Evolutionary conservation across 2,888 invertebrate genomes (phyloP), one percentile per base, ranked within the genome.

Genomic region (Drosophila yooni): DNA sequence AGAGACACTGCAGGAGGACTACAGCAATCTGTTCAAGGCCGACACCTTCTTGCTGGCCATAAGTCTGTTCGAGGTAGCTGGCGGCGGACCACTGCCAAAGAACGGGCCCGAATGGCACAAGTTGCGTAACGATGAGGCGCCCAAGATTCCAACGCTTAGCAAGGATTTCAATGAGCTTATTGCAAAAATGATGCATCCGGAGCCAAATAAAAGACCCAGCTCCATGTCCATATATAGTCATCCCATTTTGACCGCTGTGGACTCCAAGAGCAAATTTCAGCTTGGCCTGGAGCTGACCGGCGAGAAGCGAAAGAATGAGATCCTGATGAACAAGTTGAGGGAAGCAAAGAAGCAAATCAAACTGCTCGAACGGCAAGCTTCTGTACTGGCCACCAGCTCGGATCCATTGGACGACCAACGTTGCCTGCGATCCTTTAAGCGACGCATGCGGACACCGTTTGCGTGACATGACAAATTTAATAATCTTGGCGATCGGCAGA

Each of bases 81-180:
- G 97, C 15, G 96, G 96, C 1, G 96, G 96, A 0, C 95, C 97
- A 0, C 91, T 98, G 56, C 98, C 98, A 0, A 98, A 98, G 93
- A 98, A 98, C 92, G 98, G 98, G 0, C 96, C 96, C 0, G 94
- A 95, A 65, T 98, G 98, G 98, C 98, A 98, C 85, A 94, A 95
- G 61, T 94, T 97, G 63, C 94, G 98, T 31, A 94, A 96, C 57
- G 97, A 97, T 0, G 95, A 95, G 70, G 93, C 98, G 8, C 96
- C 96, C 0, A 93, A 94, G 29, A 92, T 97, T 54, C 94, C 95
- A 0, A 94, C 94, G 21, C 92, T 95, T 43, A 96, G 96, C 72
- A 93, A 95, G 60, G 97, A 97, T 75, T 95, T 97, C 76, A 96
- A 96, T 85, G 95, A 96, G 63, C 93, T 98, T 6, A 93, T 97